These are phyloP conservation scores for Pharmacophagus antenor DNA, from an alignment of 2,888 invertebrate genomes.

Conservation along the genomic window DNA sequence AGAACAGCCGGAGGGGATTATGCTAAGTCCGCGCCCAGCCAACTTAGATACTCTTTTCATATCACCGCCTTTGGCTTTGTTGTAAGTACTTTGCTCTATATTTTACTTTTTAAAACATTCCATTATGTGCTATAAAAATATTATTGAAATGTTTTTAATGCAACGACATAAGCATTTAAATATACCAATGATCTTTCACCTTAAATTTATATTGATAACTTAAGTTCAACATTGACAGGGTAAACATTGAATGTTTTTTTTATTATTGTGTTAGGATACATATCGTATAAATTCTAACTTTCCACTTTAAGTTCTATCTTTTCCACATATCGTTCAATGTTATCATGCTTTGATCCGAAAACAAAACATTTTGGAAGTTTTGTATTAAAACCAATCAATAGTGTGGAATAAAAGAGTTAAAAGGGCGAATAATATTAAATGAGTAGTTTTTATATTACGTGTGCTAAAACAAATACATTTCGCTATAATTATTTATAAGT, in stretches of 20 bases:
- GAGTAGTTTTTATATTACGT: background rate
- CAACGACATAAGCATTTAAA: too few relatives aligned
- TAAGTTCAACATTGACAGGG: too few relatives aligned
- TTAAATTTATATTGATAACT: too few relatives aligned
- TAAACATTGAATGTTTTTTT: too few relatives aligned
- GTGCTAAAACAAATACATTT: conserved; percentile 5
- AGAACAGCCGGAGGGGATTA: conserved; percentile 2
- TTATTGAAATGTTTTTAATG: too few relatives aligned
- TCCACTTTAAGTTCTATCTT: too few relatives aligned
- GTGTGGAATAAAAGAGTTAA: background rate
- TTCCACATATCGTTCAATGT: background rate
- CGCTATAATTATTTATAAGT: conserved; percentile 28
- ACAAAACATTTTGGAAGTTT: background rate
- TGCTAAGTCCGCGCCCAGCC: conserved; percentile 35
- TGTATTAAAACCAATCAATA: too few relatives aligned
- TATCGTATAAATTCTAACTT: too few relatives aligned
- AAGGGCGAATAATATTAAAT: background rate
- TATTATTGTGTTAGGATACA: too few relatives aligned
- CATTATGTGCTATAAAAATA: too few relatives aligned
- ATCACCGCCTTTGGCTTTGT: background rate
- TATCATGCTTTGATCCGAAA: background rate
- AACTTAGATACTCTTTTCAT: background rate
- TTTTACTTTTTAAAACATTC: background rate
- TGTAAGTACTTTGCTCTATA: background rate
- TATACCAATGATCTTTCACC: too few relatives aligned